Evolutionary conservation across 2,113 vertebrate species (phyloP).

Genomic region (Dissostichus mawsoni): DNA sequence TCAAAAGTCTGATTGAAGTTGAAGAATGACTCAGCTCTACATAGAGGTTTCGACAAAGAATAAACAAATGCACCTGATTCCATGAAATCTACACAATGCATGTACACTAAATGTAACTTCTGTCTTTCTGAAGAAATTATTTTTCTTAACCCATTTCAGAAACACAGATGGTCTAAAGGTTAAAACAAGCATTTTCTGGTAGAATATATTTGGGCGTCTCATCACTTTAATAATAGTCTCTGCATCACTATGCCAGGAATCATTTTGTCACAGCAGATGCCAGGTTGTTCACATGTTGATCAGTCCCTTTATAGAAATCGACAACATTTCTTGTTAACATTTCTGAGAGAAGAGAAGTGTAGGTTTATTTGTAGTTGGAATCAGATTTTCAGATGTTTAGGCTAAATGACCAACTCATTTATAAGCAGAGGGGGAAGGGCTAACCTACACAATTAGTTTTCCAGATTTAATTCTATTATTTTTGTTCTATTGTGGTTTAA

Average conservation of each 20-base stretch:
- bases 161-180: slow-evolving; percentile 13
- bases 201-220: slow-evolving; percentile 17
- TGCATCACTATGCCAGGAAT: slow-evolving; percentile 26
- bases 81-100: neutral
- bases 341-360: neutral
- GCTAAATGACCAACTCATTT: neutral
- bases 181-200: slow-evolving; percentile 10
- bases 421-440: neutral
- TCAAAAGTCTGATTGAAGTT: slow-evolving; percentile 9
- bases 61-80: neutral
- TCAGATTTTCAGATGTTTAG: neutral
- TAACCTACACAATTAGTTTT: neutral
- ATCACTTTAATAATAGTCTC: slow-evolving; percentile 35
- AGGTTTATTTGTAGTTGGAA: no score
- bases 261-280: slow-evolving; percentile 7
- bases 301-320: slow-evolving; percentile 2
- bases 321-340: neutral
- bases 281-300: slow-evolving; percentile 5
- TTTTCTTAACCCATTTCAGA: neutral
- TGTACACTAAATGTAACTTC: slow-evolving; percentile 3
- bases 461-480: neutral
- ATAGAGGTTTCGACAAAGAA: neutral
- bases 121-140: neutral
- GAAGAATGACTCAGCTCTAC: neutral
- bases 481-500: neutral